Evolutionary conservation across 1,140 invertebrate species (phyloP).

Genomic region (Sitobion miscanthi): DNA sequence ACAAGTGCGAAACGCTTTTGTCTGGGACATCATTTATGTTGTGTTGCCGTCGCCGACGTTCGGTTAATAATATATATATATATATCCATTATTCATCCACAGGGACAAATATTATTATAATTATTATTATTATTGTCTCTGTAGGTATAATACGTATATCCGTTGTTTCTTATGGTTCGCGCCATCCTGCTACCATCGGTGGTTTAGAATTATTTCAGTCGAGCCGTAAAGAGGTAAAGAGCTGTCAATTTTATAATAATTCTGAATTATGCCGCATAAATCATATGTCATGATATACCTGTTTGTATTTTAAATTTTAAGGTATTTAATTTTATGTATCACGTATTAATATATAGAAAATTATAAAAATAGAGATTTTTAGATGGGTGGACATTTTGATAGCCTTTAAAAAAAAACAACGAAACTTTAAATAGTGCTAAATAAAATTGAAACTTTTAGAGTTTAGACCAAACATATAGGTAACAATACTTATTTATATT

Average conservation of each 20-base stretch:
- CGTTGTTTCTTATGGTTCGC: not conserved
- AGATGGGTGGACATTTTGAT: too few relatives aligned
- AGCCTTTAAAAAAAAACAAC: too few relatives aligned
- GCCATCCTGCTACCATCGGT: not conserved
- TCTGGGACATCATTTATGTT: not conserved
- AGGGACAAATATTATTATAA: not conserved
- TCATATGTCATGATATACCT: not conserved
- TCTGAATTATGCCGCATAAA: too few relatives aligned
- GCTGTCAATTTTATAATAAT: too few relatives aligned
- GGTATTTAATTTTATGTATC: not conserved
- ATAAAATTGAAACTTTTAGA: not conserved
- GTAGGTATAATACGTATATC: not conserved
- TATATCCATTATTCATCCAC: not conserved
- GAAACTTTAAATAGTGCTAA: not conserved
- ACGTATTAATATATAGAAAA: not conserved
- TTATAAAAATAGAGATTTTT: too few relatives aligned
- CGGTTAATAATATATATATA: not conserved
- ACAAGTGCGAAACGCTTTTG: slow-evolving; percentile 22
- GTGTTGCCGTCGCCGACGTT: not conserved
- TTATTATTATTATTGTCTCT: not conserved
- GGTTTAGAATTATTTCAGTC: not conserved
- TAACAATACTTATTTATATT: not conserved
- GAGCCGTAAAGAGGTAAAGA: not conserved
- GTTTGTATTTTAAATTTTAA: not conserved
- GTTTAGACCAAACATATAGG: not conserved